Base-by-base conservation (phyloP, 2,888 invertebrate species). In the Trissolcus japonicus region DNA sequence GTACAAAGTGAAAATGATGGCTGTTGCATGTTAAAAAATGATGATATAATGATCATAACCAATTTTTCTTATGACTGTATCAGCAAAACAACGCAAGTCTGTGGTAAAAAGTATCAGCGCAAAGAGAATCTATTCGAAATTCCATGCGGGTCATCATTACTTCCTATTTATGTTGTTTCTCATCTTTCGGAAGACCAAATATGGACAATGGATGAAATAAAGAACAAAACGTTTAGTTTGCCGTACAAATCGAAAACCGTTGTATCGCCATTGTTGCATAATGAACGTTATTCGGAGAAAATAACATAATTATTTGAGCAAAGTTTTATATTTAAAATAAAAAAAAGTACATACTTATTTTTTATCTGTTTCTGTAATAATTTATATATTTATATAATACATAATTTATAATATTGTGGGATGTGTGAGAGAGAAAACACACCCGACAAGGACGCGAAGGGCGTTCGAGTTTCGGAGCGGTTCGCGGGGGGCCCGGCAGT, bases 81-180 rank as follows among this genome's bases (percentile, higher is more conserved):
- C 16, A 17, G 25, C 3, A 55, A 56, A 35, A 50, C 7, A 16
- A 14, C 17, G 6, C 9, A 54, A 7, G 17, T 69, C 21, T 61
- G 55, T 50, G 69, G 69, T n/a, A 46, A 50, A 55, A 55, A 7
- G 19, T 69, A 69, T 16, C 7, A 61, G n/a, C 17, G 50, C 17
- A 69, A 69, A 55, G 61, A 69, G 40, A 61, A 61, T 54, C 54
- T 68, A 0, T 69, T 29, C 14, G n/a, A 21, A 19, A 51, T 21
- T 62, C 69, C 69, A 56, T 69, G 69, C 46, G 56, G 61, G 11
- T 69, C 68, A 48, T 61, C 68, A 29, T 13, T 48, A 13, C n/a
- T 61, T 6, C 40, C 14, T 11, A 61, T 55, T 55, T 61, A 69
- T 55, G 21, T 61, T 0, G 68, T 69, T 55, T 60, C 17, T 48